Base-by-base conservation (phyloP, 2,888 invertebrate species). In the Troilus luridus region DNA sequence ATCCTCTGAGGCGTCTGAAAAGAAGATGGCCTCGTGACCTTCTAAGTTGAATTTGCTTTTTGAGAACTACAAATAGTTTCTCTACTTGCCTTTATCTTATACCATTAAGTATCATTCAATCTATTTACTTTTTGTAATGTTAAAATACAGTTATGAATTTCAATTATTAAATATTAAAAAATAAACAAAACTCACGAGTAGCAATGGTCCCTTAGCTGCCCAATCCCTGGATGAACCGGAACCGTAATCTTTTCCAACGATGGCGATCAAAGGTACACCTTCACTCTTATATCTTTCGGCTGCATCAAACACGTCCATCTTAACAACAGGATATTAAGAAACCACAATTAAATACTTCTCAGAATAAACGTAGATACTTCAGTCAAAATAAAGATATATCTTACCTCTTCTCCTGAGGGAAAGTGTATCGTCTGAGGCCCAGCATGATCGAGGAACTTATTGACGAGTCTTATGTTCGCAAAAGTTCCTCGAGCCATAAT, bases 401-500 rank as follows among this genome's bases (percentile, higher is more conserved):
- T 60, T 93, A 96, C 97, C 95, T 97, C 96, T 94, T 99, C 98
- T 17, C 96, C 97, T 91, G 97, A 97, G 72, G 99, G 98, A 93
- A 98, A 95, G 95, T 99, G 98, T 67, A 97, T 94, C 7, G 99
- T 99, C 93, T 95, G 95, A 1, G 99, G 98, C 10, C 98, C 99
- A 5, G 98, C 94, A 93, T 96, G 96, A 21, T 96, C 95, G 91
- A 97, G 94, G 93, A 99, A 96, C 94, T 98, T 98, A 95, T 99
- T 99, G 19, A 98, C 96, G 90, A 99, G 94, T 0, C 99, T 97
- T 93, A 99, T 99, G 95, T 99, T 99, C 81, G 99, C 99, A 95
- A 99, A 99, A 0, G 99, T 99, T 56, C 99, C 99, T 88, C 99
- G 96, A 0, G 97, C 97, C 99, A 99, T 99, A 12, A 99, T 96